Evolutionary conservation across 2,888 invertebrate species (phyloP), one percentile per base, ranked within the genome.

Genomic region (Nycteola revayana): DNA sequence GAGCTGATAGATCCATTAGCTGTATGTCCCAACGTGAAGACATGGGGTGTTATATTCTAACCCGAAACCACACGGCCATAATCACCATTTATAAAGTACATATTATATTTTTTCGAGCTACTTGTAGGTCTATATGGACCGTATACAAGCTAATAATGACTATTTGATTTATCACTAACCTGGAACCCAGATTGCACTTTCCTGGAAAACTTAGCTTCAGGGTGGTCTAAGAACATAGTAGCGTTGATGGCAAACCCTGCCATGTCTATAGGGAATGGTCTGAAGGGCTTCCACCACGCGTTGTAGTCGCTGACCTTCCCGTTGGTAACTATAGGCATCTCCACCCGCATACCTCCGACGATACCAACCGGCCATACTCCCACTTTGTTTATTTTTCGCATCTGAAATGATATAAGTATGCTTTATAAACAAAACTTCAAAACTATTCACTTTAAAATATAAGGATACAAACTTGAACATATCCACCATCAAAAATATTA

Each of bases 261-360:
- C 99, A 99, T 99, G 68, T 99, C 99, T 21, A 98, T 93, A 0
- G 99, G 98, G 87, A 98, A 99, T 0, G 95, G 94, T 42, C 99
- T 89, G 57, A 96, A 93, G 0, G 97, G 95, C 63, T 95, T 94
- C 96, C 97, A 99, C 0, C 93, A 94, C 0, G 94, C 93, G 64
- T 91, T 92, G 64, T 85, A 92, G 0, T 90, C 90, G 7, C 75
- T 66, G 1, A 92, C 88, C 44, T 86, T 87, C 1, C 89, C 93
- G 41, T 90, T 77, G 1, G 87, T 84, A 1, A 98, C 91, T 7
- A 96, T 70, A 0, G 99, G 98, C 66, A 94, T 92, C 77, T 99
- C 99, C 0, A 97, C 98, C 81, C 96, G 92, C 68, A 98, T 89
- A 1, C 98, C 97, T 5, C 99, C 99, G 0, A 98, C 99, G 2